These are phyloP conservation scores for Myotis myotis DNA, from an alignment of 2,797 vertebrate species.

Conservation along the genomic window DNA sequence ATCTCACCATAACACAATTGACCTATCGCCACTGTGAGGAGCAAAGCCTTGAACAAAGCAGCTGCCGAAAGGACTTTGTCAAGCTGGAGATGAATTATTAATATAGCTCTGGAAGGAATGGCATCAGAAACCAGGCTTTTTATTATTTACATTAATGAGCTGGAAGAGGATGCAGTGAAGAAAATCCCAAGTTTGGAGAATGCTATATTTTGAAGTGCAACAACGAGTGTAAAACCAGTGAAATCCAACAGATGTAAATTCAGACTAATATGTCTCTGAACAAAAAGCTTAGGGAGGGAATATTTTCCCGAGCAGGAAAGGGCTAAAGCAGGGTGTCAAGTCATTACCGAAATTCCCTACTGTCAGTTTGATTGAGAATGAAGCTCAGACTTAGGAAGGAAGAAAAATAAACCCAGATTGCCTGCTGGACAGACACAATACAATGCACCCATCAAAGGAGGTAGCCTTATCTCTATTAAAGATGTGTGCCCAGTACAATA, in stretches of 20 bases:
- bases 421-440: conserved; percentile 64
- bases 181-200: conserved; percentile 69
- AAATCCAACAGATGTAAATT: conserved; percentile 65
- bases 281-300: conserved; percentile 54
- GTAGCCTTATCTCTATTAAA: conserved; percentile 65
- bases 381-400: conserved; percentile 22
- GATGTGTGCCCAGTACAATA: conserved; percentile 66
- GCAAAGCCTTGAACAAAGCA: conserved; percentile 70
- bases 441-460: conserved; percentile 63
- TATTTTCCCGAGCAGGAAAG: conserved; percentile 58
- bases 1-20: conserved; percentile 74
- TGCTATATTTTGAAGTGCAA: conserved; percentile 61
- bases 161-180: conserved; percentile 60
- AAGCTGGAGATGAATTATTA: conserved; percentile 77
- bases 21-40: conserved; percentile 59
- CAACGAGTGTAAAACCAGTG: conserved; percentile 63
- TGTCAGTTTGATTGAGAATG: conserved; percentile 61
- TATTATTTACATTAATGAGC: conserved; percentile 79
- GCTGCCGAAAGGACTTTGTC: conserved; percentile 73
- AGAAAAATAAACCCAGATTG: conserved; percentile 33
- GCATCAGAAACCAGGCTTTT: conserved; percentile 56
- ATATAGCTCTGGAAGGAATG: conserved; percentile 60
- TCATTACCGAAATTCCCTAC: conserved; percentile 73
- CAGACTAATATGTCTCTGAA: conserved; percentile 49
- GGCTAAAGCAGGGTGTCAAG: conserved; percentile 19